Percentiles rank a stretch among this genome's conserved stretches.
These are phyloP conservation scores for Apis cerana DNA, from an alignment of 1,140 invertebrate species.

Conservation along the genomic window DNA sequence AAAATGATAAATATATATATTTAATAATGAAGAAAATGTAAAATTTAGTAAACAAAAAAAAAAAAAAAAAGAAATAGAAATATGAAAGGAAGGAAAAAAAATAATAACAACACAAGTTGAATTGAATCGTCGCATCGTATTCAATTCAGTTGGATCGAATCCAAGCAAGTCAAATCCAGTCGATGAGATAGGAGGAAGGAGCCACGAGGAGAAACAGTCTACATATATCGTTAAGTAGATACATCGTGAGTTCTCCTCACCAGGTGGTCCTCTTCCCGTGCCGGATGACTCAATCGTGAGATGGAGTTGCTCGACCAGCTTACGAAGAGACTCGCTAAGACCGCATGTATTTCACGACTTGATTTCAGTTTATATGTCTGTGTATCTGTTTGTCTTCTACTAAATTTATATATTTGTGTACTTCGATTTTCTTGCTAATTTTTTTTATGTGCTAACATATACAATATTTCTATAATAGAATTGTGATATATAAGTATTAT, in stretches of 20 bases:
- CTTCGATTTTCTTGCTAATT: not conserved
- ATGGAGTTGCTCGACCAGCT: constrained; percentile 73
- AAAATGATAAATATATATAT: too few relatives aligned
- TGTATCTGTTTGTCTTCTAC: not conserved
- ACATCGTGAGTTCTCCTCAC: constrained; percentile 70
- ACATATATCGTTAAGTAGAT: constrained; percentile 68
- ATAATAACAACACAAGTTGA: not conserved
- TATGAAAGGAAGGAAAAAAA: not conserved
- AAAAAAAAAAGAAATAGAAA: constrained; percentile 14
- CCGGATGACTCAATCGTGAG: constrained; percentile 79
- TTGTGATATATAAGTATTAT: not conserved
- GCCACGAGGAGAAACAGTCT: constrained; percentile 58
- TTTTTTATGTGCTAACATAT: not conserved
- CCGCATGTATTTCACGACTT: constrained; percentile 8
- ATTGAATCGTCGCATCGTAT: not conserved
- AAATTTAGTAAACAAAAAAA: not conserved
- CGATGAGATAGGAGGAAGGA: constrained; percentile 35
- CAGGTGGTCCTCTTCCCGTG: constrained; percentile 77
- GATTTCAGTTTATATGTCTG: not conserved
- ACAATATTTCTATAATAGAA: not conserved
- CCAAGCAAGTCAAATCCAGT: not conserved
- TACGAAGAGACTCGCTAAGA: constrained; percentile 36
- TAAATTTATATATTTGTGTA: not conserved
- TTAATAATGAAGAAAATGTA: too few relatives aligned
- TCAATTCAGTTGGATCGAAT: constrained; percentile 5